Conservation (phyloP, 1,140 invertebrate genomes). For the Lamellibrachia luymesi region DNA sequence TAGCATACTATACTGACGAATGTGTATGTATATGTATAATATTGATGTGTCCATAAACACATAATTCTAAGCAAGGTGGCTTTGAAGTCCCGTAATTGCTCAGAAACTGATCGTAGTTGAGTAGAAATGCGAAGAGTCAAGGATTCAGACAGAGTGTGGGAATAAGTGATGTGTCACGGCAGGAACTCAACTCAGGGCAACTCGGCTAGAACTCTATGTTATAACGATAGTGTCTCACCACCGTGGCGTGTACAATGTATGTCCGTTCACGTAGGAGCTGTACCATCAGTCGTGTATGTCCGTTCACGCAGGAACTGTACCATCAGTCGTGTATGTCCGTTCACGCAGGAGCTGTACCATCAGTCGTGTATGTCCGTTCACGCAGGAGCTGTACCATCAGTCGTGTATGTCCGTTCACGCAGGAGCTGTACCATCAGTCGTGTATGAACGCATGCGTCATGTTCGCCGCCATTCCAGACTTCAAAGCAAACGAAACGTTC, state of each 20-base stretch:
- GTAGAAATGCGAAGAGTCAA: too few species aligned
- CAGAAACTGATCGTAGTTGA: too few species aligned
- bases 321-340: too few species aligned
- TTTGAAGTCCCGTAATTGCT: too few species aligned
- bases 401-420: constrained; percentile 60
- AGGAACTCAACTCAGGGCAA: neutral
- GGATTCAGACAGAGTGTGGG: too few species aligned
- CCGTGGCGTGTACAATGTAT: neutral
- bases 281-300: too few species aligned
- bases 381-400: constrained; percentile 85
- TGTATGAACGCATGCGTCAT: constrained; percentile 85
- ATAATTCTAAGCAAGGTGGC: too few species aligned
- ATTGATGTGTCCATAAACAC: neutral
- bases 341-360: too few species aligned
- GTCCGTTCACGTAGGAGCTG: constrained; percentile 56
- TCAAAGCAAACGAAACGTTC: constrained; percentile 79
- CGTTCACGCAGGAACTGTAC: too few species aligned
- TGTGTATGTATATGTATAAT: neutral
- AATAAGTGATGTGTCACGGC: too few species aligned
- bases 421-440: constrained; percentile 89
- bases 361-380: too few species aligned
- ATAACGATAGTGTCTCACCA: neutral
- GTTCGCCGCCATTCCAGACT: constrained; percentile 90
- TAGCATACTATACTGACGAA: too few species aligned
- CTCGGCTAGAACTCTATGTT: neutral